Evolutionary conservation across 2,113 vertebrate genomes (phyloP).

Genomic region (Polyodon spathula): DNA sequence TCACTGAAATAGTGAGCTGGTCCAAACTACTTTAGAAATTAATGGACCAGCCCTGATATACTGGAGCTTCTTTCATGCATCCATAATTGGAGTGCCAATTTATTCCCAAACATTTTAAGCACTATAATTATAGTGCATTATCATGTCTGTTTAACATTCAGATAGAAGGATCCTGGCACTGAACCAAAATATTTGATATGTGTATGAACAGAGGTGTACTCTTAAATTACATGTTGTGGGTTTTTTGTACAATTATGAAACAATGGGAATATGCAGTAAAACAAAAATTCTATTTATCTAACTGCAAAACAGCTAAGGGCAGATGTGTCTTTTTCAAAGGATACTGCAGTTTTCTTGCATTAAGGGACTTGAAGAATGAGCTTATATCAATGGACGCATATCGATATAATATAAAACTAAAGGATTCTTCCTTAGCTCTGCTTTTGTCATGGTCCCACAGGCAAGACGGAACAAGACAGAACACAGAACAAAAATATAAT

Average conservation of each 20-base stretch:
- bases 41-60: constrained; percentile 62
- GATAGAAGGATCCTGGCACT: constrained; percentile 36
- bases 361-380: too few species aligned
- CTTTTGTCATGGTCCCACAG: too few species aligned
- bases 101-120: constrained; percentile 68
- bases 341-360: too few species aligned
- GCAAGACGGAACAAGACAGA: too few species aligned
- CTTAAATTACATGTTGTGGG: background rate
- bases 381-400: too few species aligned
- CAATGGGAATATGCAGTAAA: too few species aligned
- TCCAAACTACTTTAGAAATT: constrained; percentile 60
- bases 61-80: constrained; percentile 51
- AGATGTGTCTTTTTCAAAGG: too few species aligned
- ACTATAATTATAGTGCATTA: constrained; percentile 65
- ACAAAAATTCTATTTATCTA: too few species aligned
- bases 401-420: too few species aligned
- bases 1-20: constrained; percentile 43
- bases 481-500: too few species aligned
- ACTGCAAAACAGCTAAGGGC: too few species aligned
- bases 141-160: constrained; percentile 58
- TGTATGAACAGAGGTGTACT: background rate
- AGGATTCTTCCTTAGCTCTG: too few species aligned
- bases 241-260: background rate
- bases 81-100: constrained; percentile 65
- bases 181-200: constrained; percentile 41